Evolutionary conservation across 2,797 vertebrate genomes (phyloP), one percentile per base, ranked within the genome.

Genomic region (Tapera naevia): DNA sequence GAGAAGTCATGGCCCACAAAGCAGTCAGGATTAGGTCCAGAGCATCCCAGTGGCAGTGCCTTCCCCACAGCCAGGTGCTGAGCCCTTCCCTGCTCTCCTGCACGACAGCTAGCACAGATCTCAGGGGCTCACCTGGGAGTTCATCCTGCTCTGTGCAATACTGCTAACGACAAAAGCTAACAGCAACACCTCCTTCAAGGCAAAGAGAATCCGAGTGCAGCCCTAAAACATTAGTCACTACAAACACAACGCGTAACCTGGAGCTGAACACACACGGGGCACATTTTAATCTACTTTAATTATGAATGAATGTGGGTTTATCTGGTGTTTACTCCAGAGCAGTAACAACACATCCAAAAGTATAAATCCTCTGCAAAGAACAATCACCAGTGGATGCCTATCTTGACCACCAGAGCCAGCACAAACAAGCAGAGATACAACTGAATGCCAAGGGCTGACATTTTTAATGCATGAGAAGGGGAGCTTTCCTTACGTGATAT

Each of bases 11-110:
- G 21, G 19, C 32, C 37, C 1, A 5, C 43, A 73, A 84, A 80
- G 45, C 37, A 50, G 50, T 10, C n/a, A 37, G 57, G 35, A 87
- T 37, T 22, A 21, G 25, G 23, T 46, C 60, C 57, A 14, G 46
- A 89, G 65, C 57, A 86, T 50, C 13, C 30, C 0, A 0, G 35
- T 13, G 15, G 30, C 0, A 0, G 28, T 24, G 13, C 19, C 39
- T 83, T 82, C 86, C 54, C 45, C 53, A 61, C 17, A 80, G 48
- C 23, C 58, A 60, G 80, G 48, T 33, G 46, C 13, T 0, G 0
- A 74, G 25, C 65, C 51, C 17, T 50, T 46, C 51, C 33, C 66
- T 84, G 65, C 76, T 81, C 18, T 50, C 32, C n/a, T n/a, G n/a
- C 61, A 45, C 5, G 1, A 72, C 62, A 80, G n/a, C 45, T 17